Evolutionary conservation across 2,888 invertebrate genomes (phyloP).

Genomic region (Scaptomyza cyrtandrae): DNA sequence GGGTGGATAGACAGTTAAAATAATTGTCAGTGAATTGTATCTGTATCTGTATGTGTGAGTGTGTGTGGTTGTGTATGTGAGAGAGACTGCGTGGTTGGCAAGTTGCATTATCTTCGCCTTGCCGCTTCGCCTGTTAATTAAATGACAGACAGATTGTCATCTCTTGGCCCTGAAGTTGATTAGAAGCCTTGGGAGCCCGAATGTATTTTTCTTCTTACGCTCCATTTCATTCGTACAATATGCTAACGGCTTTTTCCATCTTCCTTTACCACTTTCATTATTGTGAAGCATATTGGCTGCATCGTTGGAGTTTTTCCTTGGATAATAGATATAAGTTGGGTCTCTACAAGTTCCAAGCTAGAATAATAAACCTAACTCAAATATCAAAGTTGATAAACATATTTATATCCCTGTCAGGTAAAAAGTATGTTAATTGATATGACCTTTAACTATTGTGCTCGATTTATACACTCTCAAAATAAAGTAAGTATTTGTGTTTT

Average conservation of each 20-base stretch:
- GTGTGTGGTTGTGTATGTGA: constrained; percentile 3
- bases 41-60: no score
- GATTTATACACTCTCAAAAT: neutral
- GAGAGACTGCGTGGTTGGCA: constrained; percentile 11
- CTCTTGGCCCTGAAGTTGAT: constrained; percentile 49
- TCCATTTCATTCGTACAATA: constrained; percentile 51
- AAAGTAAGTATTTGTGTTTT: constrained; percentile 18
- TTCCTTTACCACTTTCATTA: neutral
- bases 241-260: constrained; percentile 3
- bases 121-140: constrained; percentile 63
- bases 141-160: constrained; percentile 59
- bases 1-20: constrained; percentile 24
- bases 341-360: neutral
- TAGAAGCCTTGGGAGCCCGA: constrained; percentile 14
- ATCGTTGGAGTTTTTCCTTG: no score
- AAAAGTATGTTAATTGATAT: constrained; percentile 2
- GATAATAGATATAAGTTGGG: neutral
- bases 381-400: neutral
- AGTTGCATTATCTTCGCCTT: constrained; percentile 13
- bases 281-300: neutral
- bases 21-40: constrained; percentile 14
- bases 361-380: neutral
- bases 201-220: constrained; percentile 15
- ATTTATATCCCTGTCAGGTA: neutral
- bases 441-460: neutral